Evolutionary conservation across 2,797 vertebrate genomes (phyloP).

Genomic region (Alosa sapidissima): DNA sequence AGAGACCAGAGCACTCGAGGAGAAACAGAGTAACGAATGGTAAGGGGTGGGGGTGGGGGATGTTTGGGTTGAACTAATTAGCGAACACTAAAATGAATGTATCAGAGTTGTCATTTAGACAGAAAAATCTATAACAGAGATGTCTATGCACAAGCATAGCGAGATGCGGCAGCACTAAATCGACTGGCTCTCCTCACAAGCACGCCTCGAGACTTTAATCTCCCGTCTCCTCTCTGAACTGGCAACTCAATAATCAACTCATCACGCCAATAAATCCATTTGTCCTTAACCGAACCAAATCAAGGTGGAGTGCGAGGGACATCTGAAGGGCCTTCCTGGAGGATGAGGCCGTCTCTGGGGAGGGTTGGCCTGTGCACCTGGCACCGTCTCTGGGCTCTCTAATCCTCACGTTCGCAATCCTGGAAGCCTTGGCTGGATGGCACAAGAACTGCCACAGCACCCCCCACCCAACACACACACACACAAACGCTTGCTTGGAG

Average conservation of each 20-base stretch:
- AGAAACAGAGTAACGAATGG: conserved; percentile 23
- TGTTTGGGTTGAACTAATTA: not conserved
- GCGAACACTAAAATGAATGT: not conserved
- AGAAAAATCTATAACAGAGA: not conserved
- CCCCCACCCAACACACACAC: conserved; percentile 35
- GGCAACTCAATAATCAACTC: conserved; percentile 13
- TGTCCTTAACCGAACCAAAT: conserved; percentile 10
- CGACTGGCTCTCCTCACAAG: not conserved
- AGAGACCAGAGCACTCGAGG: not conserved
- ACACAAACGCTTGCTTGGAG: conserved; percentile 58
- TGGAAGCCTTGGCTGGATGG: conserved; percentile 67
- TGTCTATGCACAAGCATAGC: not conserved
- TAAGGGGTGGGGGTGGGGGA: not conserved
- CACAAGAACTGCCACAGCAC: conserved; percentile 59
- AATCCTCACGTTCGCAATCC: conserved; percentile 73
- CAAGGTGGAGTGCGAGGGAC: conserved; percentile 27
- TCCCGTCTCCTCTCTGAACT: not conserved
- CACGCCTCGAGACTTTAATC: conserved; percentile 2
- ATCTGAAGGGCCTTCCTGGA: conserved; percentile 36
- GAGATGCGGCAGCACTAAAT: not conserved
- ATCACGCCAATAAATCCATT: conserved; percentile 23
- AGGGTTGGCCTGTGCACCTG: conserved; percentile 30
- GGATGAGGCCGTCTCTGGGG: conserved; percentile 47
- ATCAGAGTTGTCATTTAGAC: not conserved
- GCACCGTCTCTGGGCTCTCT: conserved; percentile 38